Evolutionary conservation across 2,888 invertebrate genomes (phyloP).

Genomic region (Griposia aprilina): DNA sequence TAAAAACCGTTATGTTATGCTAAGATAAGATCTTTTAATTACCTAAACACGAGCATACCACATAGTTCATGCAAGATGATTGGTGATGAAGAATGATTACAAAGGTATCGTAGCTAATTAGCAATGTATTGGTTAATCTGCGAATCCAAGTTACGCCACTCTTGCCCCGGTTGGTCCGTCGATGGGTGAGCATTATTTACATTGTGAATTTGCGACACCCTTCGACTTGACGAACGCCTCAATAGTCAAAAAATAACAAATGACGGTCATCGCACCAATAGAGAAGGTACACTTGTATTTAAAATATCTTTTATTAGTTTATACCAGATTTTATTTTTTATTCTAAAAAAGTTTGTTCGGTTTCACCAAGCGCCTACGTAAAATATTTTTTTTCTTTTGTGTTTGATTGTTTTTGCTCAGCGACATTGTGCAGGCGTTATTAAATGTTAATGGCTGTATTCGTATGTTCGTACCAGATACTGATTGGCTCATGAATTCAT

Average conservation of each 20-base stretch:
- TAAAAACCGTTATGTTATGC: no score
- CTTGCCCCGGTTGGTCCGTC: neutral
- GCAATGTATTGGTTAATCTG: neutral
- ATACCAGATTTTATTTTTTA: neutral
- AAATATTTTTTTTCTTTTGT: neutral
- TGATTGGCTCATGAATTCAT: neutral
- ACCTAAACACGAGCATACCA: no score
- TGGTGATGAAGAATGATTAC: neutral
- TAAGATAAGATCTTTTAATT: no score
- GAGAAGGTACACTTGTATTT: no score
- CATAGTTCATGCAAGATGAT: no score
- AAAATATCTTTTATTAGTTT: neutral
- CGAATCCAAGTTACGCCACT: neutral
- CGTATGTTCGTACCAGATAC: neutral
- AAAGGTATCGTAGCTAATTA: neutral
- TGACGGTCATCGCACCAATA: neutral
- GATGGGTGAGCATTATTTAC: neutral
- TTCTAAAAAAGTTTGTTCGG: neutral
- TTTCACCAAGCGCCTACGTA: conserved; percentile 13
- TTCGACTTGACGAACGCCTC: neutral
- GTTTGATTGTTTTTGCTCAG: conserved; percentile 26
- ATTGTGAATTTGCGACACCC: neutral
- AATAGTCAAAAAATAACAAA: neutral
- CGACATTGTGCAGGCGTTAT: conserved; percentile 12
- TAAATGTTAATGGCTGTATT: neutral